Base-by-base conservation (phyloP, 2,888 invertebrate species). In the Andricus quercusramuli region DNA sequence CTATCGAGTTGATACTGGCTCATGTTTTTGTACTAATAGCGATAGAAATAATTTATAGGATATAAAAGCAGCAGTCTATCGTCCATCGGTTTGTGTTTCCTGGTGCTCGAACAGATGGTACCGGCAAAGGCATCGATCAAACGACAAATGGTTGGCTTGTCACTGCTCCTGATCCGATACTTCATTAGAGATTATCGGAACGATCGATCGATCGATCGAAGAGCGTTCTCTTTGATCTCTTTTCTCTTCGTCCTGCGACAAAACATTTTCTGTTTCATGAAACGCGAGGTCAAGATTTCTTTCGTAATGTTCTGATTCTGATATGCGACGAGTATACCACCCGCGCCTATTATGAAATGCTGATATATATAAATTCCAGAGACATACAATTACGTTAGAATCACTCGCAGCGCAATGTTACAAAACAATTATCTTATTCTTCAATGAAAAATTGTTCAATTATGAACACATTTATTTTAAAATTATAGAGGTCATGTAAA, bases 271-370 rank as follows among this genome's bases (percentile, higher is more conserved):
- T 74, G 70, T 80, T 79, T 6, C 77, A 77, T 74, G 62, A 44
- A 56, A 25, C 64, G 77, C 85, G 84, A 88, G 82, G 85, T 81
- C 86, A 83, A 78, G 78, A 87, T 86, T 83, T 82, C 86, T 87
- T 88, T 87, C 87, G 87, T 81, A 87, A 87, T 79, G 81, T 83
- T 82, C 81, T 82, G 81, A 86, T 37, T 37, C 81, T 83, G 83
- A 87, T 86, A 86, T 84, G 84, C 86, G 83, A 83, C 79, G 83
- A 68, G 80, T 84, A 83, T 82, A 85, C 83, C 85, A 85, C 85
- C 85, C 88, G 85, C 87, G 83, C 80, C 79, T 79, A 84, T 88
- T 88, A 86, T 84, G 87, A 87, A 89, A 89, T 84, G 81, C 82
- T 84, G 84, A 85, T 87, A 84, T 83, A 59, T 78, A 83, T 82